Percentiles rank a stretch among this genome's conserved stretches.
These are phyloP conservation scores for Scytalopus superciliaris DNA, from an alignment of 2,113 vertebrate species.

Conservation along the genomic window DNA sequence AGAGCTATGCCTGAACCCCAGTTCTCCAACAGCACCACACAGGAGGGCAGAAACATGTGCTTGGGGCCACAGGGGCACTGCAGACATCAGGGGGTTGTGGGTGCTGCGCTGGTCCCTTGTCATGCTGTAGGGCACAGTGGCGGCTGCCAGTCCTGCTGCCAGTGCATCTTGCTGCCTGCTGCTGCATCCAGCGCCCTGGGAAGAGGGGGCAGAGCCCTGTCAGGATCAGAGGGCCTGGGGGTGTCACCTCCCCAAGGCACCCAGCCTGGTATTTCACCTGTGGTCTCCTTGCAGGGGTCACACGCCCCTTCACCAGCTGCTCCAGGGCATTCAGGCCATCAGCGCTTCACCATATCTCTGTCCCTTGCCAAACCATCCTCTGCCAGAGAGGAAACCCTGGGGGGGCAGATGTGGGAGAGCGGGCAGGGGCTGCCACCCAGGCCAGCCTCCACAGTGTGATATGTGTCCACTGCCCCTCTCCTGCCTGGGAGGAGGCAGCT, in stretches of 20 bases:
- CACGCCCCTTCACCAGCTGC: not conserved
- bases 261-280: not conserved
- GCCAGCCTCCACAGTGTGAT: not conserved
- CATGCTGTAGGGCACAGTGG: fast-evolving
- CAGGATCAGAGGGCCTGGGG: not conserved
- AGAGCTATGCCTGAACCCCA: not conserved
- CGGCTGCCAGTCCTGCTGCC: not conserved
- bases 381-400: not conserved
- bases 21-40: fast-evolving
- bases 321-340: not conserved
- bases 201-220: not conserved
- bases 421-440: not conserved
- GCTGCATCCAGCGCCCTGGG: not conserved
- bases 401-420: not conserved
- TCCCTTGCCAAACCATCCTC: not conserved
- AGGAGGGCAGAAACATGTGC: not conserved
- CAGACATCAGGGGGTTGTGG: fast-evolving
- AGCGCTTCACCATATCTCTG: fast-evolving
- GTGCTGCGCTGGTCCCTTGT: not conserved
- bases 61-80: fast-evolving
- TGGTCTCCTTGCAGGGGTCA: not conserved
- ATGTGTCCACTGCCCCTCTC: not conserved
- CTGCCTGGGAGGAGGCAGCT: not conserved
- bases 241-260: not conserved
- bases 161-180: not conserved